Evolutionary conservation across 2,797 vertebrate species (phyloP), one percentile per base, ranked within the genome.

Genomic region (Falco novaeseelandiae): DNA sequence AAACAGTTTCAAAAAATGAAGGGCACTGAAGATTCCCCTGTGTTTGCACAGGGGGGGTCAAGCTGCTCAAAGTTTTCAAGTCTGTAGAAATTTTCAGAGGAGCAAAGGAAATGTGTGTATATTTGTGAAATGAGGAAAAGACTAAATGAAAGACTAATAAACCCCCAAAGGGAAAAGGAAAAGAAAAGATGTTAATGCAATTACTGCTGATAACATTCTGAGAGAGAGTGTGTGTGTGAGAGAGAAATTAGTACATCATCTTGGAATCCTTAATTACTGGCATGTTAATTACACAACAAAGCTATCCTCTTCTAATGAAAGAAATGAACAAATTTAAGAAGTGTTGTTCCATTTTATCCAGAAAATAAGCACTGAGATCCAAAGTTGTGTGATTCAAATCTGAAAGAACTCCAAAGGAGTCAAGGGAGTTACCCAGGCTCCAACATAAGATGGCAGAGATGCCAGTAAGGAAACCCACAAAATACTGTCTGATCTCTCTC

Each of bases 231-330:
- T 66, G 21, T 48, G 12, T 6, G 30, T 0, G n/a, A 91, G 69
- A 90, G 67, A 81, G 83, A 96, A 97, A 95, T 96, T 94, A 96
- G 92, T 94, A 90, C 83, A 93, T 95, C 87, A 59, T 91, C 93
- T 91, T 93, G 65, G 90, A 95, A 95, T 95, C 70, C 59, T 96
- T 95, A 95, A 96, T 97, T 97, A 95, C 55, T 26, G 46, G 49
- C 73, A 86, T 90, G 90, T 91, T 94, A 97, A 95, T 96, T 92
- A 62, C 63, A 82, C 58, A 95, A 96, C 85, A 97, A 96, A 97
- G 83, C 42, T 93, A 92, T 96, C 87, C 76, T 93, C 78, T 94
- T 89, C 83, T 84, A 96, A 85, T 81, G 89, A 90, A 91, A 93
- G 70, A 87, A 94, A 81, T 1, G 1, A 88, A 84, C 2, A 6